phyloP scores from a whole-genome alignment of 2,888 invertebrate genomes.

The Adelphocoris suturalis region DNA sequence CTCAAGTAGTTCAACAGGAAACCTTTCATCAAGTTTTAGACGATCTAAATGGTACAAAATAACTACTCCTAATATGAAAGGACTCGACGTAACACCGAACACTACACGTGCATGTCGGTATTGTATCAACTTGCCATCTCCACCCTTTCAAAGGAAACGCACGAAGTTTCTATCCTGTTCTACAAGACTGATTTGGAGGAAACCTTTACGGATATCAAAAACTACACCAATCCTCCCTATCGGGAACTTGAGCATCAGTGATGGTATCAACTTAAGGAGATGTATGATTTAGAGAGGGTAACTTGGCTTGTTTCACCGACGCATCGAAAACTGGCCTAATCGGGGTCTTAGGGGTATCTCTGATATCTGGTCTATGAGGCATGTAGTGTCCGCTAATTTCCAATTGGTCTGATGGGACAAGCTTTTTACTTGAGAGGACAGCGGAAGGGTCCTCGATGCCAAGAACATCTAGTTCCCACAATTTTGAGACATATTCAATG shows the following conservation, averaged over 20 bases:
- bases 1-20: not conserved
- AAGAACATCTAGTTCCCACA: slow-evolving; percentile 44
- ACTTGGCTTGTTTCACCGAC: slow-evolving; percentile 55
- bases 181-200: slow-evolving; percentile 8
- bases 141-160: not conserved
- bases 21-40: not conserved
- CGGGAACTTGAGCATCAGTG: not conserved
- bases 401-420: slow-evolving; percentile 73
- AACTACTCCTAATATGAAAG: slow-evolving; percentile 65
- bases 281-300: slow-evolving; percentile 56
- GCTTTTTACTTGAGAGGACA: not conserved
- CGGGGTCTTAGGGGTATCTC: slow-evolving; percentile 67
- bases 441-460: slow-evolving; percentile 25
- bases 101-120: slow-evolving; percentile 68
- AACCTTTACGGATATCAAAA: slow-evolving; percentile 5
- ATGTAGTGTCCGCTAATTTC: slow-evolving; percentile 51
- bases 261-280: slow-evolving; percentile 70
- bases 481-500: slow-evolving; percentile 26
- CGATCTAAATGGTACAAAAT: slow-evolving; percentile 59
- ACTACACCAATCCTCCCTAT: slow-evolving; percentile 2
- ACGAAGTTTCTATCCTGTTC: not conserved
- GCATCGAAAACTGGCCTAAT: slow-evolving; percentile 75
- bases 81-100: slow-evolving; percentile 70
- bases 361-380: slow-evolving; percentile 74
- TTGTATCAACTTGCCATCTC: not conserved